Percentiles rank a stretch among this genome's conserved stretches.
Evolutionary conservation across 2,888 invertebrate species (phyloP).

Genomic region (Oithona nana): DNA sequence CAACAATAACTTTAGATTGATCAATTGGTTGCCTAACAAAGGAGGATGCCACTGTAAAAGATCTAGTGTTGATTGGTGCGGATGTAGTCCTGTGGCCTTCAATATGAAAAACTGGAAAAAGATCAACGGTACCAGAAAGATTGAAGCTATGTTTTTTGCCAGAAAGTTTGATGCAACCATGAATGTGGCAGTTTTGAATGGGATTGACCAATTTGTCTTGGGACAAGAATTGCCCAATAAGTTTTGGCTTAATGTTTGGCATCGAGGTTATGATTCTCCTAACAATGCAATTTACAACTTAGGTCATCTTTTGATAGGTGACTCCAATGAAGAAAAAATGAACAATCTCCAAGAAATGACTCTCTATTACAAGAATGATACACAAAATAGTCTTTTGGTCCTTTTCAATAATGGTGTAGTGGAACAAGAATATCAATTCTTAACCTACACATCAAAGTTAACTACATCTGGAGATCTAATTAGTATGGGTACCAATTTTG

Average conservation of each 20-base stretch:
- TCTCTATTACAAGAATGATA: neutral
- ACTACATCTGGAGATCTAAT: no score
- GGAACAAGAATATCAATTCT: no score
- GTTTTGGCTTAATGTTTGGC: conserved; percentile 83
- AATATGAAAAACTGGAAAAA: neutral
- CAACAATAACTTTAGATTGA: conserved; percentile 90
- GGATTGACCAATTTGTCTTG: conserved; percentile 62
- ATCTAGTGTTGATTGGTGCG: conserved; percentile 98
- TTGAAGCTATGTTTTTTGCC: conserved; percentile 72
- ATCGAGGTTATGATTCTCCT: conserved; percentile 40
- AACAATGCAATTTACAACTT: no score
- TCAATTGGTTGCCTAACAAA: conserved; percentile 90
- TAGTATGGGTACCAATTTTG: neutral
- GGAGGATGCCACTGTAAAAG: conserved; percentile 96
- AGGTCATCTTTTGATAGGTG: no score
- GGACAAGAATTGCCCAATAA: conserved; percentile 30
- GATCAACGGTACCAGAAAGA: conserved; percentile 47
- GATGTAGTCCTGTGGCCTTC: conserved; percentile 94
- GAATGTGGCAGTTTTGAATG: conserved; percentile 71
- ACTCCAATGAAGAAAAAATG: no score
- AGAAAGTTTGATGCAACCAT: conserved; percentile 92
- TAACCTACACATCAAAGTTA: neutral
- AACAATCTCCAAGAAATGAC: neutral
- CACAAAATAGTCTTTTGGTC: neutral
- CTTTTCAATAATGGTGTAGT: neutral